Conservation (phyloP, 53 echinoderm and acorn worm genomes). For the Luidia sarsii region DNA sequence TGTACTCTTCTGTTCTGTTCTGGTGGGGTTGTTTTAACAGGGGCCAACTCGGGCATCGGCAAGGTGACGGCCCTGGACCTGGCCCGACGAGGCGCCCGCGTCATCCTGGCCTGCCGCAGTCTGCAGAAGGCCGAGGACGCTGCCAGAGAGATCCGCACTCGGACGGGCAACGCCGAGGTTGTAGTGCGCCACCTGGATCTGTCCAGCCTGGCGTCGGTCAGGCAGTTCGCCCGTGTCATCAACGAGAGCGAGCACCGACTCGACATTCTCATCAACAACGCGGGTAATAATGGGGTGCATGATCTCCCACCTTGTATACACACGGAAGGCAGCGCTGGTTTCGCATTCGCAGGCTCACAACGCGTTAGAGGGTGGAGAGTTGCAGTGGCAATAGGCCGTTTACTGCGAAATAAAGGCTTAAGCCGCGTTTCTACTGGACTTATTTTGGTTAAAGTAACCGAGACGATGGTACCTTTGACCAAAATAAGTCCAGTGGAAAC, state of each 20-base stretch:
- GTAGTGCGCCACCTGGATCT: constrained; percentile 52
- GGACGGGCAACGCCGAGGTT: constrained; percentile 49
- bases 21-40: neutral
- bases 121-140: constrained; percentile 42
- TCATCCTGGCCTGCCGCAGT: constrained; percentile 63
- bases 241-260: constrained; percentile 31
- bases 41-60: constrained; percentile 62
- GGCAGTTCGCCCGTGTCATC: constrained; percentile 34
- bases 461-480: too few relatives aligned
- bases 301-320: constrained; percentile 74
- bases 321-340: constrained; percentile 1
- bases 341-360: constrained; percentile 12
- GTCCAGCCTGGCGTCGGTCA: constrained; percentile 34
- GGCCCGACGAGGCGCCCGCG: constrained; percentile 60
- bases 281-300: constrained; percentile 80
- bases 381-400: constrained; percentile 63
- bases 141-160: constrained; percentile 27
- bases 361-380: constrained; percentile 52
- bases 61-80: constrained; percentile 52
- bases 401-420: too few relatives aligned
- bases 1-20: too few relatives aligned
- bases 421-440: too few relatives aligned
- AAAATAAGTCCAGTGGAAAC: constrained; percentile 82
- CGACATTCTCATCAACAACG: constrained; percentile 65
- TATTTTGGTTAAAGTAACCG: too few relatives aligned